phyloP scores from a whole-genome alignment of 2,113 vertebrate species.

The Megaceryle maxima region DNA sequence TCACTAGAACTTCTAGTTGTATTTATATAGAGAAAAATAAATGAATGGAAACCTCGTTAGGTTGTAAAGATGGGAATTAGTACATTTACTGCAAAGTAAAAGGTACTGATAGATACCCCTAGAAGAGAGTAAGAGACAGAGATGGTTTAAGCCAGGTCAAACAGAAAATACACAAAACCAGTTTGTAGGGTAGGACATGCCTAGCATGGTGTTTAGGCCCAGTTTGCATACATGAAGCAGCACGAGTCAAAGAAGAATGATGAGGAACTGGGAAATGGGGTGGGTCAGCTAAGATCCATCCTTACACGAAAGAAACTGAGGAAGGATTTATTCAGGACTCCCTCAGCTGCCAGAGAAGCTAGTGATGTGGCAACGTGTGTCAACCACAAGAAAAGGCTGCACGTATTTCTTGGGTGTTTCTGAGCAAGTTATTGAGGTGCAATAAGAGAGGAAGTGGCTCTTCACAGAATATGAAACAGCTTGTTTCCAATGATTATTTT shows the following conservation, averaged over 20 bases:
- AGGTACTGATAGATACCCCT: background rate
- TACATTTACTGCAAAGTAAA: background rate
- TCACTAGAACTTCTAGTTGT: background rate
- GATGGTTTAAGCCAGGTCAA: background rate
- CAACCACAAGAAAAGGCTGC: background rate
- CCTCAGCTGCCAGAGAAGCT: background rate
- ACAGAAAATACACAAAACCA: background rate
- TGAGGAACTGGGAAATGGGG: background rate
- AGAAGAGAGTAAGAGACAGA: background rate
- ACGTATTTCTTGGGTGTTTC: background rate
- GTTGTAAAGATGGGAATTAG: background rate
- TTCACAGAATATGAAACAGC: constrained; percentile 1
- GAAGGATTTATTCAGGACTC: background rate
- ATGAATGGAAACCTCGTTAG: background rate
- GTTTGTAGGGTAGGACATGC: background rate
- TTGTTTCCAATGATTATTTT: constrained; percentile 15
- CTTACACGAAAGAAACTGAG: background rate
- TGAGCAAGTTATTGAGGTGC: background rate
- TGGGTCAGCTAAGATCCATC: background rate
- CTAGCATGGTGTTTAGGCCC: background rate
- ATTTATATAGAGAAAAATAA: background rate
- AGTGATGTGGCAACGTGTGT: background rate
- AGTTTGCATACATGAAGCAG: background rate
- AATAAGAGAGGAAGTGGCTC: background rate
- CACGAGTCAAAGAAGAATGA: background rate